Conservation (phyloP, 2,113 vertebrate genomes). For the Zosterops borbonicus region DNA sequence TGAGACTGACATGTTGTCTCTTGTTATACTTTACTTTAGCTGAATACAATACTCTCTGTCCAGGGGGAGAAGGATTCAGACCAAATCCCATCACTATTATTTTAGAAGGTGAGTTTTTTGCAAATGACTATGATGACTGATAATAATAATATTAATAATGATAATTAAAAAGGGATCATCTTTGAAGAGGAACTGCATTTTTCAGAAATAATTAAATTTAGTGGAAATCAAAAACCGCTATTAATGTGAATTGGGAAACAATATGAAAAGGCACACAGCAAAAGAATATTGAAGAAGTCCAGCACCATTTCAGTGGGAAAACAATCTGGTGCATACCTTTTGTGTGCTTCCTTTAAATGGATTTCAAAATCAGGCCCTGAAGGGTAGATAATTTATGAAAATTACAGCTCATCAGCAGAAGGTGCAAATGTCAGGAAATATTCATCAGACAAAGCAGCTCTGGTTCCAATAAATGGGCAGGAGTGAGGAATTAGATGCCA, state of each 20-base stretch:
- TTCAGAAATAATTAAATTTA: neutral
- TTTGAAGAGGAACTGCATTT: neutral
- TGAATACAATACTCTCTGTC: constrained; percentile 85
- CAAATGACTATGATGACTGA: neutral
- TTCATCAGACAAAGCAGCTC: neutral
- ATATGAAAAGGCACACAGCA: neutral
- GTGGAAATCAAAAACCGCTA: neutral
- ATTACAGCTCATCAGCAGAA: neutral
- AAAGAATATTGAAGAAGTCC: neutral
- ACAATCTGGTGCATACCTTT: neutral
- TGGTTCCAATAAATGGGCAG: neutral
- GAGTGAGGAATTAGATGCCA: neutral
- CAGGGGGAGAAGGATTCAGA: constrained; percentile 86
- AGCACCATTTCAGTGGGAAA: neutral
- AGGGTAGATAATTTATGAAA: neutral
- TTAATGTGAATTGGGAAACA: neutral
- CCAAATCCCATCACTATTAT: constrained; percentile 87
- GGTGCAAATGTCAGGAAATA: neutral
- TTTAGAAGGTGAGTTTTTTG: constrained; percentile 78
- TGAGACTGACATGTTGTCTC: neutral
- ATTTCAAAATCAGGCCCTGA: neutral
- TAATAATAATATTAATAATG: neutral
- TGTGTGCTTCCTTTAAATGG: neutral
- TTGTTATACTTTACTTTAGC: constrained; percentile 59
- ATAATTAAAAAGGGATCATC: neutral